Conservation (phyloP, 2,888 invertebrate genomes). For the Euproctis similis region DNA sequence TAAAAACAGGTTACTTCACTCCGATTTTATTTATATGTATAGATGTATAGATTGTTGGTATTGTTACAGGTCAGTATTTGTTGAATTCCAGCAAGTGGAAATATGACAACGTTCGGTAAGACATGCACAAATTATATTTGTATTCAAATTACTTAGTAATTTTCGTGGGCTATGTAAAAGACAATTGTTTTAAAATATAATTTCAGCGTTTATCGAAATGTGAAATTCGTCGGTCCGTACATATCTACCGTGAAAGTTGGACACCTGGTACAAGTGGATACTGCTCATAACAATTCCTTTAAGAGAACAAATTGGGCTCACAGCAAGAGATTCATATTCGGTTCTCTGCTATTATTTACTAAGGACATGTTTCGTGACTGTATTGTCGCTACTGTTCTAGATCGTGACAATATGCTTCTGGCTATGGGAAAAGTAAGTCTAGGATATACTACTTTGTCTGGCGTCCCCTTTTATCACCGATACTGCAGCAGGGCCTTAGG, state of each 20-base stretch:
- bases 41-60: no score
- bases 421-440: constrained; percentile 41
- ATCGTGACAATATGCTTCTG: constrained; percentile 59
- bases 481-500: no score
- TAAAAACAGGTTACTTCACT: no score
- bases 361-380: constrained; percentile 79
- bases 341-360: constrained; percentile 83
- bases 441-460: background rate
- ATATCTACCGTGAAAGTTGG: constrained; percentile 49
- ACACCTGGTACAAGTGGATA: constrained; percentile 40
- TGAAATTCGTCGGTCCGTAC: constrained; percentile 50
- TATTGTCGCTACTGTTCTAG: constrained; percentile 79
- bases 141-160: background rate
- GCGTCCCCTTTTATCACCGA: no score
- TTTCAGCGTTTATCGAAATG: constrained; percentile 51
- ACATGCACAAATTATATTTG: no score
- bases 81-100: constrained; percentile 34
- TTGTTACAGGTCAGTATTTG: constrained; percentile 42
- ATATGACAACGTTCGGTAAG: constrained; percentile 58
- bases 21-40: no score
- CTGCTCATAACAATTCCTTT: constrained; percentile 32
- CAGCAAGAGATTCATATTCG: constrained; percentile 78
- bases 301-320: constrained; percentile 52
- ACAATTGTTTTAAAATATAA: background rate
- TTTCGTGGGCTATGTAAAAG: background rate